Evolutionary conservation across 2,797 vertebrate species (phyloP).

Genomic region (Sylvia borin): DNA sequence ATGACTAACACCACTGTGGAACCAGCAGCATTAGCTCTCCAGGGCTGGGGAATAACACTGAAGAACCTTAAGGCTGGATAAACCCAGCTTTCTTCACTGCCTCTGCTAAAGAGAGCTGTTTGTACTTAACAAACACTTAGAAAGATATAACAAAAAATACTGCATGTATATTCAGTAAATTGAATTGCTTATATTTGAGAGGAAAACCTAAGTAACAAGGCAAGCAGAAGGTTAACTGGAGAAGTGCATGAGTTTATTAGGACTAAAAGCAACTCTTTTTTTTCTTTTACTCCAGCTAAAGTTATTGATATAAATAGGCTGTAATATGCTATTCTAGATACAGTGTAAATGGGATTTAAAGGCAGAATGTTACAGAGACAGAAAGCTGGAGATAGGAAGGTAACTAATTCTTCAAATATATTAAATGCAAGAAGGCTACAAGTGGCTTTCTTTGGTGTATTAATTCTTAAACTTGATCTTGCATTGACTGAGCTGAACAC

Average conservation of each 20-base stretch:
- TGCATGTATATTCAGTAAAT: not conserved
- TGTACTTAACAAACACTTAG: not conserved
- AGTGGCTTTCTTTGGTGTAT: slow-evolving; percentile 37
- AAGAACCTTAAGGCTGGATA: not conserved
- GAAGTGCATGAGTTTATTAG: slow-evolving; percentile 67
- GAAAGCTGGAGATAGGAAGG: slow-evolving; percentile 10
- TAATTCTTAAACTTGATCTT: slow-evolving; percentile 40
- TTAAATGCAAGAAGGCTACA: slow-evolving; percentile 57
- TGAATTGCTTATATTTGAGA: not conserved
- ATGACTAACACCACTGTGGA: not conserved
- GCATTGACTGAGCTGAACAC: slow-evolving; percentile 43
- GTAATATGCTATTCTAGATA: slow-evolving; percentile 39
- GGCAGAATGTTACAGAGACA: slow-evolving; percentile 28
- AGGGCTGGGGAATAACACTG: not conserved
- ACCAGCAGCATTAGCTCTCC: not conserved
- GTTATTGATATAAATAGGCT: slow-evolving; percentile 59
- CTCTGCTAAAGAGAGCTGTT: not conserved
- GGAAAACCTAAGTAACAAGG: not conserved
- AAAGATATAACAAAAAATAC: not conserved
- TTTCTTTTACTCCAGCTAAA: slow-evolving; percentile 50
- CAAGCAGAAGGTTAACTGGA: slow-evolving; percentile 20
- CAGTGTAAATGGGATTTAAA: slow-evolving; percentile 33
- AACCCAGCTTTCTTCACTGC: not conserved
- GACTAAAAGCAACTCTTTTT: slow-evolving; percentile 35
- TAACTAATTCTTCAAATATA: slow-evolving; percentile 61